Conservation (phyloP, 2,797 vertebrate genomes). For the Podarcis siculus region DNA sequence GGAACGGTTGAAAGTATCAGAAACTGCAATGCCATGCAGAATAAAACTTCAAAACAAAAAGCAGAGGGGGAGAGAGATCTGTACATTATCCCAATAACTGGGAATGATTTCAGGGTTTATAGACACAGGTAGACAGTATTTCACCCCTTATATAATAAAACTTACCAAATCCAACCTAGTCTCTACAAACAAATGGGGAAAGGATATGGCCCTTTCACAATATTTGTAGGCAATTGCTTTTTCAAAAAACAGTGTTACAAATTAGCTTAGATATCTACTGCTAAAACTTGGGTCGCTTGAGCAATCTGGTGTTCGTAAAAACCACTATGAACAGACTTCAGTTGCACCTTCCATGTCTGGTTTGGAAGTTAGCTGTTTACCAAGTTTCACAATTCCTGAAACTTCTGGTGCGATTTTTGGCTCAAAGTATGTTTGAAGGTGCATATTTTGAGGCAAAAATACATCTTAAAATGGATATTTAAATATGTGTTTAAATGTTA, state of each 20-base stretch:
- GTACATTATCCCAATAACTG: conserved; percentile 63
- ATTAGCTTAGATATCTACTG: background rate
- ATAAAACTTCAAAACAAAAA: conserved; percentile 73
- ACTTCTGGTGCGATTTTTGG: background rate
- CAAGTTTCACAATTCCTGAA: background rate
- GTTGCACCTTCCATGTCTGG: too few species aligned
- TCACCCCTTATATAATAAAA: conserved; percentile 53
- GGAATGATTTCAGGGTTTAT: conserved; percentile 68
- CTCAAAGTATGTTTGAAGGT: background rate
- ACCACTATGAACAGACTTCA: background rate
- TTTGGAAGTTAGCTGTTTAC: background rate
- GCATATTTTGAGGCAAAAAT: background rate
- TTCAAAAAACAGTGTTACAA: conserved; percentile 63
- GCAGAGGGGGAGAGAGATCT: conserved; percentile 32
- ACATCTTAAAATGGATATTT: background rate
- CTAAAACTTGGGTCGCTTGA: background rate
- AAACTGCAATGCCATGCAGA: conserved; percentile 64
- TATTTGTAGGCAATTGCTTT: conserved; percentile 75
- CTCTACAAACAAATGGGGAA: conserved; percentile 73
- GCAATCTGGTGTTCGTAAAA: background rate
- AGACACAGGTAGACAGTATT: conserved; percentile 65
- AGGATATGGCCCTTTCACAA: conserved; percentile 67
- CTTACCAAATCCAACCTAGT: conserved; percentile 55
- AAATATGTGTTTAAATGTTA: background rate
- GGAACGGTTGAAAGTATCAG: conserved; percentile 70